Evolutionary conservation across 2,888 invertebrate genomes (phyloP).

Genomic region (Stegana nigrithorax): DNA sequence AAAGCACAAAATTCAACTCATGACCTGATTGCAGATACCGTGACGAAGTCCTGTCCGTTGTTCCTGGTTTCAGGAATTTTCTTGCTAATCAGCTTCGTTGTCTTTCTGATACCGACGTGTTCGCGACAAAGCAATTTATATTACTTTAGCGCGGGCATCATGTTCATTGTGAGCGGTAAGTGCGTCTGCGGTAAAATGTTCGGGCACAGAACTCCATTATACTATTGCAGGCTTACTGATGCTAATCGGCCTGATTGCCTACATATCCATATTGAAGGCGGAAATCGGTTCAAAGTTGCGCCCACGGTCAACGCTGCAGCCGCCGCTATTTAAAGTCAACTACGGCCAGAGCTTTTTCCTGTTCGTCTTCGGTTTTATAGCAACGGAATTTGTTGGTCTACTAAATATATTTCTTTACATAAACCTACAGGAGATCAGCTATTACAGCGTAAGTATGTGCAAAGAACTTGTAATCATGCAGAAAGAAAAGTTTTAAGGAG

Average conservation of each 20-base stretch:
- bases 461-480: no score
- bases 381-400: constrained; percentile 86
- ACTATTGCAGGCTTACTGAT: constrained; percentile 89
- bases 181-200: no score
- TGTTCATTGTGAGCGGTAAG: constrained; percentile 90
- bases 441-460: constrained; percentile 65
- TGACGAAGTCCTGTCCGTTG: constrained; percentile 86
- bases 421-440: constrained; percentile 65
- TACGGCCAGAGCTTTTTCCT: constrained; percentile 91
- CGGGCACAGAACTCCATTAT: no score
- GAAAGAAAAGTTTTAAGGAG: no score
- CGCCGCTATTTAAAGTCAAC: constrained; percentile 84
- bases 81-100: constrained; percentile 82
- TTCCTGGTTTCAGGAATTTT: constrained; percentile 82
- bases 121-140: constrained; percentile 80
- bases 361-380: constrained; percentile 85
- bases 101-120: constrained; percentile 82
- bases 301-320: constrained; percentile 81
- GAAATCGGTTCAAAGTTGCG: constrained; percentile 89
- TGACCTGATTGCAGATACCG: no score
- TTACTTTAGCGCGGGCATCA: constrained; percentile 87
- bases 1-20: no score
- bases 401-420: constrained; percentile 90
- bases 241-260: constrained; percentile 91
- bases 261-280: constrained; percentile 91